A percentile compares a stretch with the other conserved stretches of the same genome.
Conservation (phyloP, 2,113 vertebrate species). For the Steatornis caripensis region DNA sequence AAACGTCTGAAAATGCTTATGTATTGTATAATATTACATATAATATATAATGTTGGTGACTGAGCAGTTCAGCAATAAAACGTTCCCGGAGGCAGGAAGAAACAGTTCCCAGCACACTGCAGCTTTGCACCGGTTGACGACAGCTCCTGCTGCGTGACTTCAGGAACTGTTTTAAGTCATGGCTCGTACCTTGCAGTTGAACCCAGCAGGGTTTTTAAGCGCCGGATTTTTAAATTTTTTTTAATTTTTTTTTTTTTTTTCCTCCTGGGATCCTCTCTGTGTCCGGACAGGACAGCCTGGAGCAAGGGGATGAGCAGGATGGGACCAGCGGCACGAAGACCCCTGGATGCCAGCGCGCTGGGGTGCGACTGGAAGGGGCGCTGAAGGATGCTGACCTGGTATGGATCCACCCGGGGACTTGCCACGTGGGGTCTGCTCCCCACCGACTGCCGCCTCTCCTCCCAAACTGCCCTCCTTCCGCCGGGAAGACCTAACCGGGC, state of each 20-base stretch:
- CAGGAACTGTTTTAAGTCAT: not conserved
- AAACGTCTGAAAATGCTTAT: not conserved
- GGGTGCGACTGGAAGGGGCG: not conserved
- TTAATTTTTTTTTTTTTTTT: not conserved
- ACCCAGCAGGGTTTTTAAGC: not conserved
- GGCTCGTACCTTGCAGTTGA: not conserved
- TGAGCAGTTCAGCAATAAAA: conserved; percentile 53
- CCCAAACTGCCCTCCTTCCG: not conserved
- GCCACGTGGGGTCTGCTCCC: not conserved
- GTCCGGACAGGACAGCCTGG: not conserved
- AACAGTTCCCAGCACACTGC: not conserved
- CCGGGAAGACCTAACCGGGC: not conserved
- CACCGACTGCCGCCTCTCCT: not conserved
- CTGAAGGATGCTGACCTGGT: not conserved
- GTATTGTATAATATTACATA: not conserved
- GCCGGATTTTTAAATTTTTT: not conserved
- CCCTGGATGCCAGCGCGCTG: not conserved
- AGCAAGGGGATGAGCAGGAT: not conserved
- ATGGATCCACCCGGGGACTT: not conserved
- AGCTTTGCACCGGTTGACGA: not conserved
- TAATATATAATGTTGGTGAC: not conserved
- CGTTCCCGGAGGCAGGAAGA: not conserved
- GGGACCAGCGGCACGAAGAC: not conserved
- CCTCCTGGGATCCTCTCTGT: not conserved
- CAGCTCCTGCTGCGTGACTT: not conserved